phyloP scores from a whole-genome alignment of 2,797 vertebrate genomes.

The Gallirallus australis region DNA sequence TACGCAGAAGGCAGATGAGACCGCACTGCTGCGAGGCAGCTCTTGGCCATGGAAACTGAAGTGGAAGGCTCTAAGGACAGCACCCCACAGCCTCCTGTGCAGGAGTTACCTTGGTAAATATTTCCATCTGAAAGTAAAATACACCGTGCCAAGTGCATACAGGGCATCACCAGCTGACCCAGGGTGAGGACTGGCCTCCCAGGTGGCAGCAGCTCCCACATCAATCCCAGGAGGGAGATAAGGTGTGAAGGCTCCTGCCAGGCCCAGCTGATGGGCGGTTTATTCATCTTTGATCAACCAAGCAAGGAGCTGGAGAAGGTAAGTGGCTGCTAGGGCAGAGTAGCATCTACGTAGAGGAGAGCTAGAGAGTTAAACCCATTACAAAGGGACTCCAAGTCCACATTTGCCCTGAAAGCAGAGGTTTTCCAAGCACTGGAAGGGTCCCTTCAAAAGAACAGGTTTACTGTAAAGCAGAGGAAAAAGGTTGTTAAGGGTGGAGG shows the following conservation, averaged over 20 bases:
- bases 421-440: not conserved
- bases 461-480: not conserved
- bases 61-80: not conserved
- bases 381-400: not conserved
- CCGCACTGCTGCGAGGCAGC: not conserved
- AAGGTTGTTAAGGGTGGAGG: not conserved
- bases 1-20: not conserved
- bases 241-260: not conserved
- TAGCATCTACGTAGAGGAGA: not conserved
- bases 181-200: accelerated
- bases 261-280: accelerated
- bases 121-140: not conserved
- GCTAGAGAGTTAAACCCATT: not conserved
- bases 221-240: accelerated
- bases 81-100: not conserved
- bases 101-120: not conserved
- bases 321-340: not conserved
- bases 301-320: not conserved
- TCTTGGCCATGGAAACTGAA: not conserved
- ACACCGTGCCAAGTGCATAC: accelerated
- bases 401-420: not conserved
- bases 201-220: not conserved
- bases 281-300: not conserved
- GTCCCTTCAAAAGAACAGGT: accelerated
- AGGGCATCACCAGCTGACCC: not conserved